A percentile compares a stretch with the other conserved stretches of the same genome.
Conservation (phyloP, 2,113 vertebrate species). For the Hoplias malabaricus region DNA sequence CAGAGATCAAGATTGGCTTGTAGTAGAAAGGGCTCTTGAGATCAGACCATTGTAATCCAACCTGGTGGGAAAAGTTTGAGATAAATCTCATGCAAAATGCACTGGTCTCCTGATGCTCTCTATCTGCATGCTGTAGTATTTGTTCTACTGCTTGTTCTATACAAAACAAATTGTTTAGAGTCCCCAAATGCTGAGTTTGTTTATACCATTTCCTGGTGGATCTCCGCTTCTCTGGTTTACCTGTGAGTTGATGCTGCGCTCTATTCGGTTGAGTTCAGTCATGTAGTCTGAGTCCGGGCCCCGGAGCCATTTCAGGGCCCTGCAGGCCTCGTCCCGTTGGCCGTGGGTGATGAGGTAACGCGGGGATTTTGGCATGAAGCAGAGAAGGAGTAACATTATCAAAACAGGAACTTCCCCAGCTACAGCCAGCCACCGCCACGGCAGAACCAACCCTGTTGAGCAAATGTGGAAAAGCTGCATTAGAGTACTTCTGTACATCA, state of each 20-base stretch:
- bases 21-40: conserved; percentile 76
- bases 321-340: conserved; percentile 70
- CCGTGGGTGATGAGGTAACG: conserved; percentile 86
- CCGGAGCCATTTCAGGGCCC: conserved; percentile 83
- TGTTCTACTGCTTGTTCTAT: background rate
- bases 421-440: conserved; percentile 91
- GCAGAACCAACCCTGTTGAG: conserved; percentile 77
- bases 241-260: conserved; percentile 70
- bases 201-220: background rate
- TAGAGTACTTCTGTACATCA: background rate
- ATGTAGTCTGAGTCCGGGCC: conserved; percentile 69
- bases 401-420: conserved; percentile 81
- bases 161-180: background rate
- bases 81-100: background rate
- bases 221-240: conserved; percentile 52
- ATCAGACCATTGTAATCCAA: conserved; percentile 72
- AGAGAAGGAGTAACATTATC: conserved; percentile 80
- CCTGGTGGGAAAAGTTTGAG: conserved; percentile 46
- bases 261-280: conserved; percentile 77
- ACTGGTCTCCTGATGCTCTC: background rate
- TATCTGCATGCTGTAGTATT: background rate
- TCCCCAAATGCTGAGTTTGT: background rate
- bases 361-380: conserved; percentile 89
- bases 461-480: background rate
- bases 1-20: conserved; percentile 81